Percentiles rank a stretch among this genome's conserved stretches.
Evolutionary conservation across 1,140 invertebrate genomes (phyloP).

Genomic region (Drosophila aff.): DNA sequence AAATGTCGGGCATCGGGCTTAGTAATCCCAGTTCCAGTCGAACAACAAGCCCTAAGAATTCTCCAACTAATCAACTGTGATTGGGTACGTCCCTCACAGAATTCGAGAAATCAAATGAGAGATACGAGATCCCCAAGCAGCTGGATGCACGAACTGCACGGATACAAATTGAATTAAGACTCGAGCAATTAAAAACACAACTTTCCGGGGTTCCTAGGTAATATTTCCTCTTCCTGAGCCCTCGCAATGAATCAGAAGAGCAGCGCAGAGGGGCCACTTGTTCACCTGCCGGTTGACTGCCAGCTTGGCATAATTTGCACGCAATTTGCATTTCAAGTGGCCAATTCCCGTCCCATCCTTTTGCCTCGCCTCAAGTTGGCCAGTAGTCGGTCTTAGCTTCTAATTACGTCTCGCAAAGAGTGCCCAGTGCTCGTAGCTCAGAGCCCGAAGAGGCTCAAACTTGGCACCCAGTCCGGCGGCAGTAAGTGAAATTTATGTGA

Average conservation of each 20-base stretch:
- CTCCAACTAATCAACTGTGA: neutral
- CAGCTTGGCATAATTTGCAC: slow-evolving; percentile 81
- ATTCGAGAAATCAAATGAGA: neutral
- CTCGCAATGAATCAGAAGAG: slow-evolving; percentile 42
- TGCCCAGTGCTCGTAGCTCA: slow-evolving; percentile 42
- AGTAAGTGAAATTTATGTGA: slow-evolving; percentile 77
- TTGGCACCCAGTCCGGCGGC: slow-evolving; percentile 49
- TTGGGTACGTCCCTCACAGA: neutral
- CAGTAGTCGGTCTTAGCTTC: slow-evolving; percentile 47
- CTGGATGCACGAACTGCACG: slow-evolving; percentile 31
- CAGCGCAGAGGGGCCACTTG: slow-evolving; percentile 48
- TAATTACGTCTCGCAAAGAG: slow-evolving; percentile 74
- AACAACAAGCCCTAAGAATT: neutral
- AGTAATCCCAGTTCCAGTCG: neutral
- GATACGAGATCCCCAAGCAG: neutral
- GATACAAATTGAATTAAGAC: slow-evolving; percentile 68
- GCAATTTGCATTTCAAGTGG: slow-evolving; percentile 83
- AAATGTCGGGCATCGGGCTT: neutral
- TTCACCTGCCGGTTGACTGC: slow-evolving; percentile 65
- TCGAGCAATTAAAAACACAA: slow-evolving; percentile 71
- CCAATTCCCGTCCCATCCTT: slow-evolving; percentile 42
- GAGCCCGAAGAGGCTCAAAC: slow-evolving; percentile 23
- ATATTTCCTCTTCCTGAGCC: slow-evolving; percentile 59
- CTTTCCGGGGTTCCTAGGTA: slow-evolving; percentile 52
- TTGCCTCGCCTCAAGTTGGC: slow-evolving; percentile 40